Base-by-base conservation (phyloP, 2,888 invertebrate genomes). In the Leptinotarsa peninsularis region DNA sequence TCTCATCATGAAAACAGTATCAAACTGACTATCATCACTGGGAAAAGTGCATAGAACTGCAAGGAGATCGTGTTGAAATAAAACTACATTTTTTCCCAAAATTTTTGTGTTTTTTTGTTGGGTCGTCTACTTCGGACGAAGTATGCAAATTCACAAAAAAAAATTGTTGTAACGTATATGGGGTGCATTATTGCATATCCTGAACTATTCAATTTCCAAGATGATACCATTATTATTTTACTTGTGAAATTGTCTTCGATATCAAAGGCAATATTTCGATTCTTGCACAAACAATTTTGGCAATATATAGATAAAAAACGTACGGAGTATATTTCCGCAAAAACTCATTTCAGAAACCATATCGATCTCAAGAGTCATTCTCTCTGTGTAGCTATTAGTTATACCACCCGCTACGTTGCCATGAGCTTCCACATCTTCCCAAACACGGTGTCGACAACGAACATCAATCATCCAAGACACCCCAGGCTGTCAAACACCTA, bases 391-490 rank as follows among this genome's bases (percentile, higher is more conserved):
- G 82, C 86, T 87, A 87, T 87, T 87, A 87, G 86, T 87, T 86
- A 85, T 85, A 85, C 85, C 86, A 84, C 85, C 86, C 85, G 84
- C 83, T 83, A 83, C 82, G 85, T 82, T 80, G 85, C 85, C 83
- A 82, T 81, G 83, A 83, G 85, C 85, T 85, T 85, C 85, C 84
- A 85, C 85, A 85, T 87, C 87, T 87, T 86, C 84, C 84, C 84
- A 82, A 86, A 87, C 87, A 87, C 86, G 84, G 85, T 87, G 88
- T 87, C 86, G 87, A 88, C 88, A 87, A 84, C 83, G 81, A 82
- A 86, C 88, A 88, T 88, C 88, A 87, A 88, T 88, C 88, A 88
- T 88, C 86, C 79, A 76, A 80, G 84, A 82, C 84, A 83, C 86
- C 85, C 85, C 82, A 81, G 81, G 82, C 84, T 82, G 83, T 84